Base-by-base conservation (phyloP, 2,888 invertebrate genomes). In the Pammene aurita region DNA sequence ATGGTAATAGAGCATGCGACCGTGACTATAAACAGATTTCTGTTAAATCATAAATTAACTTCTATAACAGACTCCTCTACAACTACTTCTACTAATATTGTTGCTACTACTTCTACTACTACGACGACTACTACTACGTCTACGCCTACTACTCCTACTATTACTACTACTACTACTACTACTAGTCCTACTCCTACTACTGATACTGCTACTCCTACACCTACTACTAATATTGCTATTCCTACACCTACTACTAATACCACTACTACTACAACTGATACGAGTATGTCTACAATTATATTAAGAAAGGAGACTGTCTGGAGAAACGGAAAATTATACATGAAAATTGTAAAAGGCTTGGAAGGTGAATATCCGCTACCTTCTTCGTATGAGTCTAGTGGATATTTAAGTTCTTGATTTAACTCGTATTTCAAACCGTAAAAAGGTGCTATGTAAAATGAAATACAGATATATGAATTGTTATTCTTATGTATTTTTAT, bases 331-430 rank as follows among this genome's bases (percentile, higher is more conserved):
- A 81, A 69, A 35, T 76, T 69, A 46, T 65, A 76, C 26, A n/a
- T 79, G 2, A 86, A 80, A 71, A 71, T 86, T 7, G 38, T 85
- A 0, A 86, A 83, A 74, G 80, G 79, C 2, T 69, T 73, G 14
- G 56, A 71, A n/a, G 11, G 16, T 34, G 54, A 54, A 5, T 41
- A 41, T 57, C 56, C 55, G 6, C 26, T 26, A 26, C 26, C 26
- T 26, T 52, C 38, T 9, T 42, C 42, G n/a, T 11, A 18, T 18
- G 57, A 57, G 42, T 57, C 41, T 18, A 35, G 26, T 66, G 66
- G 34, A 7, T 60, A 60, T 14, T 26, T 48, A 48, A 38, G 14
- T 10, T 26, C n/a, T 54, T 7, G 34, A n/a, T n/a, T 54, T 34
- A 13, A 16, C 16, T 16, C 11, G 48, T 16, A 10, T 13, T 26